Base-by-base conservation (phyloP, 1,140 invertebrate species). In the Dysdera silvatica region DNA sequence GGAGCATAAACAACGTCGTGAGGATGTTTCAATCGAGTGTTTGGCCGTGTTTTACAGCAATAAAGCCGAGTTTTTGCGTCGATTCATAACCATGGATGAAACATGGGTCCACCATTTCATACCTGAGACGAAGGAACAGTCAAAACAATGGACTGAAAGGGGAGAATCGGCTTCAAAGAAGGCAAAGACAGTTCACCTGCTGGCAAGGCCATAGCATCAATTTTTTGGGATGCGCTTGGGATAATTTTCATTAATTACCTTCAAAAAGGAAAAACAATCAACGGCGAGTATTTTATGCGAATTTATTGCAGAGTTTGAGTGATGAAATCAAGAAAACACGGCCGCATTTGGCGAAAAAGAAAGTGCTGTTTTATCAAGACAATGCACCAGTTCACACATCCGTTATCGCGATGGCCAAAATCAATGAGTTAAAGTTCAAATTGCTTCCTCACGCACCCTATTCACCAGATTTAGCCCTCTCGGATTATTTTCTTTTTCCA, bases 401-500 rank as follows among this genome's bases (percentile, higher is more conserved):
- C 24, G 41, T 31, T 6, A 20, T 58, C 26, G 28, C 31, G 28
- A 58, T 61, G 57, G 51, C 1, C 6, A 66, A 55, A 58, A 41
- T 58, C 1, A 14, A 26, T 4, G 28, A 58, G 26, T 16, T 41
- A 61, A 33, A 20, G 23, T 51, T 45, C 26, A 45, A 58, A 58
- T 24, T 49, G 31, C 16, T 58, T 33, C 35, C 20, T 14, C 60
- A 65, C 23, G 51, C 49, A 40, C 60, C 51, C 4, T 64, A 64
- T 37, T 52, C 62, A 18, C 60, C 48, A 31, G 72, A 77, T 65
- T 54, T 76, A 40, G 67, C 70, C 57, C 74, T 71, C 0, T 71
- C 71, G 52, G 70, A 76, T 68, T 76, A 76, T 65, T 75, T 73
- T 53, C 61, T 73, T 8, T 75, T 78, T 58, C 70, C 68, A 33